Evolutionary conservation across 2,888 invertebrate genomes (phyloP).

Genomic region (Acanthoscelides obtectus): DNA sequence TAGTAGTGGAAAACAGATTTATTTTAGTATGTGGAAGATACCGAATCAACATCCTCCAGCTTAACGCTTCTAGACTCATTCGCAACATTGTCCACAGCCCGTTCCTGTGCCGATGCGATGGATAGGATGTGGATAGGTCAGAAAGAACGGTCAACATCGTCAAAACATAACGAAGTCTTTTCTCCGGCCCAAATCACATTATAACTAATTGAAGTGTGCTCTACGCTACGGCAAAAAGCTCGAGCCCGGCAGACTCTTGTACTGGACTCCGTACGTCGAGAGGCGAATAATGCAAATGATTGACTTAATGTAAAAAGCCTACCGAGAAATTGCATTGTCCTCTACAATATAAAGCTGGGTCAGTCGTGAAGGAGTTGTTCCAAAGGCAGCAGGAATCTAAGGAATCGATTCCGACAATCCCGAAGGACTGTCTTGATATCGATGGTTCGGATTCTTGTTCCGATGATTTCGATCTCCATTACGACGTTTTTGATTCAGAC

Average conservation of each 20-base stretch:
- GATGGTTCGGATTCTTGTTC: too few relatives aligned
- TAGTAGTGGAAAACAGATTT: too few relatives aligned
- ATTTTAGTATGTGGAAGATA: too few relatives aligned
- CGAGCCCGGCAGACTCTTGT: constrained; percentile 11
- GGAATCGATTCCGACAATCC: too few relatives aligned
- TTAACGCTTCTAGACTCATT: too few relatives aligned
- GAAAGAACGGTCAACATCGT: constrained; percentile 45
- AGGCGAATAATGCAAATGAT: constrained; percentile 19
- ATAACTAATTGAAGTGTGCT: constrained; percentile 48
- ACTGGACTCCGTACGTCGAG: constrained; percentile 16
- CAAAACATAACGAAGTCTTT: constrained; percentile 47
- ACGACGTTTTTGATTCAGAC: too few relatives aligned
- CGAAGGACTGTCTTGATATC: too few relatives aligned
- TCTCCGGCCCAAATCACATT: constrained; percentile 46
- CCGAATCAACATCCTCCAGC: too few relatives aligned
- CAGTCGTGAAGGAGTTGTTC: too few relatives aligned
- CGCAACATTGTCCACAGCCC: background rate
- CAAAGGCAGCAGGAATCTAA: too few relatives aligned
- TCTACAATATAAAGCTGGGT: background rate
- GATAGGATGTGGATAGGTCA: constrained; percentile 26
- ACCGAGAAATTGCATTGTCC: constrained; percentile 2
- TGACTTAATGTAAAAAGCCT: constrained; percentile 10
- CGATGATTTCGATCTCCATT: too few relatives aligned
- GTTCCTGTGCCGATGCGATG: constrained; percentile 15
- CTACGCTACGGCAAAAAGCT: constrained; percentile 32